These are phyloP conservation scores for Timema podura DNA, from an alignment of 2,888 invertebrate species.

Conservation along the genomic window DNA sequence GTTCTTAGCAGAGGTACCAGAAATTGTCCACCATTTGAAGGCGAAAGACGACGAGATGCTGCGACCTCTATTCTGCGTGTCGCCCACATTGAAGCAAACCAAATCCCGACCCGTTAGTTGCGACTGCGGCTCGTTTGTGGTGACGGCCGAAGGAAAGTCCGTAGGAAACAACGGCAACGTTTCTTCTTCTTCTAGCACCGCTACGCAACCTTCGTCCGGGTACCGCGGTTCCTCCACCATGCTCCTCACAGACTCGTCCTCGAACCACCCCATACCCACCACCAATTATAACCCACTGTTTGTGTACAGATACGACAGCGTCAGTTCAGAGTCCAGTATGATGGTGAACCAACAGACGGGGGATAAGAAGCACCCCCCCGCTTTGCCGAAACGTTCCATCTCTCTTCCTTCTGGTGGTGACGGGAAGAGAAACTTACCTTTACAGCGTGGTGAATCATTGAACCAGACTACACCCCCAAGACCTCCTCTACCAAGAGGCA, in stretches of 20 bases:
- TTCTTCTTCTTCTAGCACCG: constrained; percentile 23
- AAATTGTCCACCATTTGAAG: constrained; percentile 63
- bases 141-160: constrained; percentile 14
- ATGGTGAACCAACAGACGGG: constrained; percentile 43
- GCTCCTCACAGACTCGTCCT: constrained; percentile 64
- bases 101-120: constrained; percentile 20
- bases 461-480: constrained; percentile 53
- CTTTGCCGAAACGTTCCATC: constrained; percentile 64
- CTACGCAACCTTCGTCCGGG: constrained; percentile 71
- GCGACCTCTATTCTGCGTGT: constrained; percentile 55
- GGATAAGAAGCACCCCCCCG: constrained; percentile 46
- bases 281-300: constrained; percentile 67
- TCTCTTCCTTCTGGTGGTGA: constrained; percentile 52
- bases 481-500: constrained; percentile 69
- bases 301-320: constrained; percentile 77
- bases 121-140: constrained; percentile 19
- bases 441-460: background rate
- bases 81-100: constrained; percentile 44
- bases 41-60: constrained; percentile 52
- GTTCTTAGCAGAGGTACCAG: constrained; percentile 74
- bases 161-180: constrained; percentile 16
- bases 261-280: constrained; percentile 60
- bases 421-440: background rate
- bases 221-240: constrained; percentile 83
- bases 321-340: constrained; percentile 69